Base-by-base conservation (phyloP, 2,888 invertebrate genomes). In the Oxystoma pomonae region DNA sequence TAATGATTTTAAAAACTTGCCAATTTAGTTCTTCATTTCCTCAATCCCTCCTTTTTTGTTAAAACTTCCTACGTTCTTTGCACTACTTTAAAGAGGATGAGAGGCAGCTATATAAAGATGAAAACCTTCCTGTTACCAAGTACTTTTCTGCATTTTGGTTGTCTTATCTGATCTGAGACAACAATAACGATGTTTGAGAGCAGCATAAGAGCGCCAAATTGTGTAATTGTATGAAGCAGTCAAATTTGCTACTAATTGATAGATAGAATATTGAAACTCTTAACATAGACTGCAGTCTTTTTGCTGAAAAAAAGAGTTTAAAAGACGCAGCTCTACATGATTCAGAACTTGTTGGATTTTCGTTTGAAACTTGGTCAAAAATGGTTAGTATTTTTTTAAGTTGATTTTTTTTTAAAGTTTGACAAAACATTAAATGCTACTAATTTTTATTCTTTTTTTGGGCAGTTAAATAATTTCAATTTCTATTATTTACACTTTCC, bases 191-290 rank as follows among this genome's bases (percentile, higher is more conserved):
- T 22, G 50, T 60, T 35, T 35, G 35, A 35, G 35, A 35, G 35
- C 35, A 35, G 35, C 12, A 35, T 35, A 35, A 35, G 53, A 53
- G n/a, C 5, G 53, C 17, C 16, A 53, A 53, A 9, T 70, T 66
- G 69, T 60, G 55, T 60, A 74, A 75, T 75, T 75, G 73, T 74
- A 75, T 76, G 76, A 76, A 75, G 68, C 69, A 67, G 57, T 21
- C 74, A 74, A 74, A 68, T 67, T 68, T 73, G 74, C 73, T 71
- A 73, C 72, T 72, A 73, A 71, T 72, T 67, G 70, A 68, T 12
- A 35, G 35, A 35, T 35, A 35, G 35, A 35, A 35, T 60, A 64
- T 69, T 69, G 9, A 16, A 9, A 20, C 5, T 57, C 3, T 57
- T 60, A 69, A 69, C 64, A 69, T 65, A 73, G 68, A 68, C 69